A percentile compares a stretch with the other conserved stretches of the same genome.
phyloP scores from a whole-genome alignment of 2,888 invertebrate species.

The Alitta virens region DNA sequence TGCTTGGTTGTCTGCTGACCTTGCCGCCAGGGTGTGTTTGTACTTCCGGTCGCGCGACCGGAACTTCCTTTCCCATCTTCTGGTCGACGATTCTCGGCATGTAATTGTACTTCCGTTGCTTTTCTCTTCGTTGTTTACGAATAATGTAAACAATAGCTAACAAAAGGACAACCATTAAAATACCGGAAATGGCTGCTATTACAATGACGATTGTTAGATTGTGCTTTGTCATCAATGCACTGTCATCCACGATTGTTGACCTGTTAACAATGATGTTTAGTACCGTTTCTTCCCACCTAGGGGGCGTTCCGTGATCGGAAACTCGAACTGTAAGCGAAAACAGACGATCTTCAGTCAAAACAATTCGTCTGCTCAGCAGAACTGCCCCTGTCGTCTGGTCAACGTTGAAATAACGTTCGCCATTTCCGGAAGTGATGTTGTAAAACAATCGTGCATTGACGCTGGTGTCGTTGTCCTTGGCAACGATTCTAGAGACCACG shows the following conservation, averaged over 20 bases:
- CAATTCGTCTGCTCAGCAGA: background rate
- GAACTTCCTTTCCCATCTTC: slow-evolving; percentile 10
- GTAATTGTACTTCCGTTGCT: slow-evolving; percentile 12
- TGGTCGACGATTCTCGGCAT: slow-evolving; percentile 13
- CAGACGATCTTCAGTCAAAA: background rate
- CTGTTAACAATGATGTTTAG: slow-evolving; percentile 23
- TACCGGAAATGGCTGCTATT: slow-evolving; percentile 19
- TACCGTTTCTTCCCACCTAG: slow-evolving; percentile 11
- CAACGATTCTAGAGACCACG: slow-evolving; percentile 31
- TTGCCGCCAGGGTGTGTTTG: too few relatives aligned
- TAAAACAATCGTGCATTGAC: slow-evolving; percentile 35
- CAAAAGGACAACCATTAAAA: slow-evolving; percentile 20
- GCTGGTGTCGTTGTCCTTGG: slow-evolving; percentile 36
- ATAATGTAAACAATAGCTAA: slow-evolving; percentile 18
- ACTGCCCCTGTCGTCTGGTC: slow-evolving; percentile 13
- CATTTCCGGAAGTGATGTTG: slow-evolving; percentile 23
- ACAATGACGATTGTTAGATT: slow-evolving; percentile 24
- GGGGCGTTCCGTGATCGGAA: slow-evolving; percentile 6
- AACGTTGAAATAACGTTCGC: slow-evolving; percentile 15
- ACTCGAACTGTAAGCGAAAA: background rate
- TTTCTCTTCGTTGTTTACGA: slow-evolving; percentile 3
- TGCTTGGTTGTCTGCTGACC: too few relatives aligned
- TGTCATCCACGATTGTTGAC: slow-evolving; percentile 4
- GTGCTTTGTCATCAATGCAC: slow-evolving; percentile 1
- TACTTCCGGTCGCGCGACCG: too few relatives aligned